Conservation (phyloP, 2,797 vertebrate species). For the Phalloptychus januarius region DNA sequence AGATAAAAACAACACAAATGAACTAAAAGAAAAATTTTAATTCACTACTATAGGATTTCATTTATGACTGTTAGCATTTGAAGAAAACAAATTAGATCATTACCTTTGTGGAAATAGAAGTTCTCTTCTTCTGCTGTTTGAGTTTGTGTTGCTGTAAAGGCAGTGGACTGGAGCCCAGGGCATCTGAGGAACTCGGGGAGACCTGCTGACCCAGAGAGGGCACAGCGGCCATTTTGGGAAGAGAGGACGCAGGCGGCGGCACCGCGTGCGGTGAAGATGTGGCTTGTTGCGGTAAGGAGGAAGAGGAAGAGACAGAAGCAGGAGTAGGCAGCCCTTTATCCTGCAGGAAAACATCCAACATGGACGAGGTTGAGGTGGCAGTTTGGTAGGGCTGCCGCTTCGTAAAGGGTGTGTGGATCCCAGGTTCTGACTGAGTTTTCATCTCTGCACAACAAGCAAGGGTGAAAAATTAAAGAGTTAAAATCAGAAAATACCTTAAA, state of each 20-base stretch:
- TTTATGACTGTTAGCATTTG: background rate
- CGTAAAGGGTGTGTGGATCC: constrained; percentile 88
- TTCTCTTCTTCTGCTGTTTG: constrained; percentile 96
- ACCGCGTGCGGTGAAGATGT: constrained; percentile 73
- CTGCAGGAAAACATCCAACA: constrained; percentile 97
- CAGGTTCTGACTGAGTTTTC: constrained; percentile 87
- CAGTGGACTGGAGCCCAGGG: constrained; percentile 93
- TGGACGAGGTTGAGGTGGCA: constrained; percentile 83
- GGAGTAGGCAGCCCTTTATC: constrained; percentile 85
- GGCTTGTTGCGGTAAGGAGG: constrained; percentile 76
- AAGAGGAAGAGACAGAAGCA: constrained; percentile 60
- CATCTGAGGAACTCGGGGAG: constrained; percentile 91
- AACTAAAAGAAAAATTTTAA: too few relatives aligned
- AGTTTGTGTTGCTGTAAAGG: constrained; percentile 97
- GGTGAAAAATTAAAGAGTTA: background rate
- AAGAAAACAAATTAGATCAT: background rate
- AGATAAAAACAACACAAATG: too few relatives aligned
- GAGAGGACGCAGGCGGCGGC: constrained; percentile 81
- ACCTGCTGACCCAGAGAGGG: constrained; percentile 86
- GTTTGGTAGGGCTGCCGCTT: constrained; percentile 94
- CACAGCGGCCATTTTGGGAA: constrained; percentile 85
- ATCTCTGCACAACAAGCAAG: constrained; percentile 79
- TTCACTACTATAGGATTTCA: too few relatives aligned
- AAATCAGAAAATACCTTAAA: background rate
- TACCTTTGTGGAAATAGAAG: constrained; percentile 93